A percentile compares a stretch with the other conserved stretches of the same genome.
These are phyloP conservation scores for Anguilla marmorata DNA, from an alignment of 2,797 vertebrate genomes.

Conservation along the genomic window DNA sequence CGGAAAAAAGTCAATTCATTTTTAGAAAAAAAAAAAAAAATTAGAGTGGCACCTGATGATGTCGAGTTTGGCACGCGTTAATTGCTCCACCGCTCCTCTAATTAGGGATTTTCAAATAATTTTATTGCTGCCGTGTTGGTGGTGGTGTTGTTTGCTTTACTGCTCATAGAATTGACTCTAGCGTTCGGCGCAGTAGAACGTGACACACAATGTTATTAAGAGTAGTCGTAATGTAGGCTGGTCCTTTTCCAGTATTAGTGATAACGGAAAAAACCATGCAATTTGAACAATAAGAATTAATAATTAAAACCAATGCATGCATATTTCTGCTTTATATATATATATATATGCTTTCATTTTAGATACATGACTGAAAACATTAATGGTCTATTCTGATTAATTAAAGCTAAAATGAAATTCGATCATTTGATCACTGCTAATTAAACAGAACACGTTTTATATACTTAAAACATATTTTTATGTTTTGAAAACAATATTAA, in stretches of 20 bases:
- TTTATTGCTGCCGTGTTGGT: conserved; percentile 80
- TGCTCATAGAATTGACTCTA: conserved; percentile 1
- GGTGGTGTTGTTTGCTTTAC: conserved; percentile 72
- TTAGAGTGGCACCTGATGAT: conserved; percentile 95
- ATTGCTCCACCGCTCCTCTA: conserved; percentile 92
- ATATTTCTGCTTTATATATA: too few relatives aligned
- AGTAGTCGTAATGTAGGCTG: not conserved
- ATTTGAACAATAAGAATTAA: too few relatives aligned
- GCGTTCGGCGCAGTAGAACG: not conserved
- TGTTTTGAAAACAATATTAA: not conserved
- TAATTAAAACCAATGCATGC: not conserved
- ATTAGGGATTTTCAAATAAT: conserved; percentile 93
- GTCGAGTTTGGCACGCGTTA: conserved; percentile 95
- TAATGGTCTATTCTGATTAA: not conserved
- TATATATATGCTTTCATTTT: not conserved
- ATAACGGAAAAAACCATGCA: too few relatives aligned
- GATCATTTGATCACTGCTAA: not conserved
- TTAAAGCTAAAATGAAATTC: not conserved
- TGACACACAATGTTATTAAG: conserved; percentile 10
- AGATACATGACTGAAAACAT: not conserved
- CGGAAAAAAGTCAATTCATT: conserved; percentile 76
- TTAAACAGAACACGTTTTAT: too few relatives aligned
- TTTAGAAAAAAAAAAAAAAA: conserved; percentile 77
- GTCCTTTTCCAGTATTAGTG: not conserved
- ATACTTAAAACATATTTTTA: not conserved